Percentiles rank a stretch among this genome's conserved stretches.
These are phyloP conservation scores for Anolis sagrei DNA, from an alignment of 2,113 vertebrate species.

Conservation along the genomic window DNA sequence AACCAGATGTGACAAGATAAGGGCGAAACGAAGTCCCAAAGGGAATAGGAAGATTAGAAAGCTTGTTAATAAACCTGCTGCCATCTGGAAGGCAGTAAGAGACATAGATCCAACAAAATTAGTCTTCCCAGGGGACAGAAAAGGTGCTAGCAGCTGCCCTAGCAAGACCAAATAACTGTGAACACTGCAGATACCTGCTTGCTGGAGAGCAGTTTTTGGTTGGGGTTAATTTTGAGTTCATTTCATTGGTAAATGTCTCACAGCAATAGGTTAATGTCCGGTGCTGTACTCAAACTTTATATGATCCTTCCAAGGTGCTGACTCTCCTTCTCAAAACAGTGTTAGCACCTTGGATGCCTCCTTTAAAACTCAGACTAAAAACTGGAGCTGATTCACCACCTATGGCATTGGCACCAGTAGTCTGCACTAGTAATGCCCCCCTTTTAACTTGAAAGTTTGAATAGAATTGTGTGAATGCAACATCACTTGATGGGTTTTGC, in stretches of 20 bases:
- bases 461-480: neutral
- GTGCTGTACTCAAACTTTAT: too few relatives aligned
- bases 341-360: too few relatives aligned
- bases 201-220: neutral
- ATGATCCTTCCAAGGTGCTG: too few relatives aligned
- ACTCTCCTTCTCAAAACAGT: too few relatives aligned
- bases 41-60: conserved; percentile 45
- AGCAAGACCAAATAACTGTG: conserved; percentile 2
- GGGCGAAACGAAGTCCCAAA: conserved; percentile 48
- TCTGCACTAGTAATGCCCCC: neutral
- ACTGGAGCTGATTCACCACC: too few relatives aligned
- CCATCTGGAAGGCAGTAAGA: conserved; percentile 64
- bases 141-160: conserved; percentile 35
- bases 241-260: neutral
- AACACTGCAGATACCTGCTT: conserved; percentile 10
- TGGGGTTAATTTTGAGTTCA: conserved; percentile 4
- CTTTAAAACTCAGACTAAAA: too few relatives aligned
- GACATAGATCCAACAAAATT: conserved; percentile 38
- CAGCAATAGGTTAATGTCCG: too few relatives aligned
- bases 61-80: conserved; percentile 56
- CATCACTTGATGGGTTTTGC: too few relatives aligned
- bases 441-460: neutral
- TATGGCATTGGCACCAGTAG: too few relatives aligned
- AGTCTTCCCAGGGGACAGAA: conserved; percentile 43
- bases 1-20: conserved; percentile 57